Conservation (phyloP, 2,113 vertebrate species). For the Ceyx margarethae region DNA sequence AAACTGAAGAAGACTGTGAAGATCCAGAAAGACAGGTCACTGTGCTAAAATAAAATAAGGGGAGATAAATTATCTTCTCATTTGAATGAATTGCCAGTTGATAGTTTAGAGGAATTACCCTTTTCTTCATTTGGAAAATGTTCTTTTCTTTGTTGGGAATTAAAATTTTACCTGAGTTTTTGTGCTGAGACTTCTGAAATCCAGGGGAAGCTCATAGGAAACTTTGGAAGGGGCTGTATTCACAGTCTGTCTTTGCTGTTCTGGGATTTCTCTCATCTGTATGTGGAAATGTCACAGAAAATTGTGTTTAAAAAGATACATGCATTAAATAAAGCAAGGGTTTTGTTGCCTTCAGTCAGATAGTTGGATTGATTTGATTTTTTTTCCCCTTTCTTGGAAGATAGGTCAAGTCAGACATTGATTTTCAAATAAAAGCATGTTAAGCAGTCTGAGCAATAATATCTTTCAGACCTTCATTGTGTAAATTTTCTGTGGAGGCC, state of each 20-base stretch:
- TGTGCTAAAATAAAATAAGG: background rate
- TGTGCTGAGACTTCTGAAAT: background rate
- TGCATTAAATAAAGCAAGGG: background rate
- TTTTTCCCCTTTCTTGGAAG: background rate
- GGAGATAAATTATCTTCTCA: background rate
- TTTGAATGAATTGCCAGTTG: background rate
- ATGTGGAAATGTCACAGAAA: background rate
- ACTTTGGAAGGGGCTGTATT: background rate
- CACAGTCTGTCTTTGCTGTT: background rate
- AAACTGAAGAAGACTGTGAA: conserved; percentile 92
- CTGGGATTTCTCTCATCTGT: background rate
- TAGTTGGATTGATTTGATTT: background rate
- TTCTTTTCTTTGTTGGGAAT: background rate
- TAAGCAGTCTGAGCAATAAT: background rate
- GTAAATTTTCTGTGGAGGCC: background rate
- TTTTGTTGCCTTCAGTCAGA: background rate
- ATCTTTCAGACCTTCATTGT: background rate
- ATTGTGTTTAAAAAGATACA: background rate
- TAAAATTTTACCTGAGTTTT: background rate
- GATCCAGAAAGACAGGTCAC: conserved; percentile 96
- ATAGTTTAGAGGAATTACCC: background rate
- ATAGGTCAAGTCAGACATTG: background rate
- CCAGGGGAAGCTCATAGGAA: background rate
- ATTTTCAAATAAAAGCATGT: background rate
- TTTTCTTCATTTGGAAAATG: background rate